These are phyloP conservation scores for Microcebus ravelobensis DNA, from an alignment of 2,113 vertebrate genomes.

Conservation along the genomic window DNA sequence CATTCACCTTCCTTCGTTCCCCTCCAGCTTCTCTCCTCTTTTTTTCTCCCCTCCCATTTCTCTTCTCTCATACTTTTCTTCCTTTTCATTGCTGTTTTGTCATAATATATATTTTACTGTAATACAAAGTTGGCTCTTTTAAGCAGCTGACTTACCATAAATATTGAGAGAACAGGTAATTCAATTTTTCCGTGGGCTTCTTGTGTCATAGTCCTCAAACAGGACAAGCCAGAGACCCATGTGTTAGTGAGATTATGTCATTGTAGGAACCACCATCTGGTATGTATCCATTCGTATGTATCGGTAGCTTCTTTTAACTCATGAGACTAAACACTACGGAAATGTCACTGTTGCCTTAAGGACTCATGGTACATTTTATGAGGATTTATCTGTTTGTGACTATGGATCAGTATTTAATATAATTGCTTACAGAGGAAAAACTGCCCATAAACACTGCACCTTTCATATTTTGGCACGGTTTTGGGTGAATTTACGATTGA, in stretches of 20 bases:
- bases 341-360: neutral
- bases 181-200: neutral
- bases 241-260: neutral
- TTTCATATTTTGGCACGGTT: neutral
- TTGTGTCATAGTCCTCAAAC: neutral
- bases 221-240: neutral
- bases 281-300: fast-evolving
- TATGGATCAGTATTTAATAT: neutral
- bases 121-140: neutral
- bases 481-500: neutral
- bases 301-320: neutral
- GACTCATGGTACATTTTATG: neutral
- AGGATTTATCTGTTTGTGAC: neutral
- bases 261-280: neutral
- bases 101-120: neutral
- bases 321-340: neutral
- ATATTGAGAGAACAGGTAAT: neutral
- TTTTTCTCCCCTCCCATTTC: too few species aligned
- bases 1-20: fast-evolving
- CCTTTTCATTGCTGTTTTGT: neutral
- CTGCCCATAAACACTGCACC: neutral
- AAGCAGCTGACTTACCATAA: neutral
- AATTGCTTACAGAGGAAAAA: neutral
- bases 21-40: fast-evolving
- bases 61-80: neutral